phyloP scores from a whole-genome alignment of 2,113 vertebrate species.

The Ploceus nigricollis region DNA sequence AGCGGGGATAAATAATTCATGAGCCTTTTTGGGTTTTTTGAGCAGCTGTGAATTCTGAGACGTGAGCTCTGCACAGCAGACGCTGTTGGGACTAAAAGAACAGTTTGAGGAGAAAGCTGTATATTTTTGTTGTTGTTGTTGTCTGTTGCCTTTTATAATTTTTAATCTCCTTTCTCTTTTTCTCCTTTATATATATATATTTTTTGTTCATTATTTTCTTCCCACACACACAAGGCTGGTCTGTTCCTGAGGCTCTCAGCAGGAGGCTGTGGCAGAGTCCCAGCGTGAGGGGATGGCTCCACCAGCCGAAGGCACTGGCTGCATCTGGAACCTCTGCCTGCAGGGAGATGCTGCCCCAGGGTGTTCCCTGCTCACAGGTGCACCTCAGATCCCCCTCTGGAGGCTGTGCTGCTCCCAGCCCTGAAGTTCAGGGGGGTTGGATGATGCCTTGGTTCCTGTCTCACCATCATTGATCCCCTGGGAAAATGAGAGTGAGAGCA shows the following conservation, averaged over 20 bases:
- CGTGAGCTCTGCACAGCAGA: background rate
- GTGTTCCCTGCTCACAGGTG: background rate
- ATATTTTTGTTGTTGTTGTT: constrained; percentile 21
- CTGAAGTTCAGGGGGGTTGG: background rate
- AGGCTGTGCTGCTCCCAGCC: background rate
- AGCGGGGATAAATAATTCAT: constrained; percentile 60
- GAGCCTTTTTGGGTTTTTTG: background rate
- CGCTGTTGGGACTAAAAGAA: background rate
- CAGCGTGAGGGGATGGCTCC: background rate
- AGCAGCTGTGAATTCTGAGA: constrained; percentile 55
- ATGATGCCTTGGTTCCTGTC: background rate
- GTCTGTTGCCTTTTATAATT: background rate
- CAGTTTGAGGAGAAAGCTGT: constrained; percentile 14
- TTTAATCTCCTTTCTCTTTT: background rate
- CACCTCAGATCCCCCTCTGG: background rate
- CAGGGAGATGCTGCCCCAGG: background rate
- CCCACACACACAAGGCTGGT: background rate
- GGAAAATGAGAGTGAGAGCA: background rate
- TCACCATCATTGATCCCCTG: background rate
- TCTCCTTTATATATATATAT: too few relatives aligned
- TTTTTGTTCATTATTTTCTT: background rate
- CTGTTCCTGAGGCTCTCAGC: background rate
- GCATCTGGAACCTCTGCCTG: background rate
- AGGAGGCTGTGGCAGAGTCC: background rate
- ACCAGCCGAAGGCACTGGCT: background rate